Conservation (phyloP, 2,888 invertebrate species). For the Eutolmus rufibarbis region DNA sequence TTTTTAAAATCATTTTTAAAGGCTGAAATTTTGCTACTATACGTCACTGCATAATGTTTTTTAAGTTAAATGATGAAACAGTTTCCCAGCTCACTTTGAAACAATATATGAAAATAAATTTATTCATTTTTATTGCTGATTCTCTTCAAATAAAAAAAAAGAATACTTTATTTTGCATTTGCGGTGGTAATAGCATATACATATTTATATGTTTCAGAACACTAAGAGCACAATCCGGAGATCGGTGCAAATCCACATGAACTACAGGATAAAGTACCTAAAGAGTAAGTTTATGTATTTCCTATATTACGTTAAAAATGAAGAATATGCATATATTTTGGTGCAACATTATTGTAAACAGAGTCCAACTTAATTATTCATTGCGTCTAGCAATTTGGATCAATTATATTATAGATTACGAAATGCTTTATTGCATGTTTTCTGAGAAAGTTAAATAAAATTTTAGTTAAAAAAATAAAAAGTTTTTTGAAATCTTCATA, state of each 20-base stretch:
- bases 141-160: not conserved
- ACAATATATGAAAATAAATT: constrained; percentile 52
- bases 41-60: not conserved
- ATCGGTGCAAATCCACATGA: not conserved
- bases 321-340: no score
- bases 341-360: no score
- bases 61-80: not conserved
- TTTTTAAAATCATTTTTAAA: not conserved
- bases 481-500: no score
- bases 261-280: not conserved
- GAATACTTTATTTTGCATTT: not conserved
- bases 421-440: no score
- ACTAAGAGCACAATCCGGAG: not conserved
- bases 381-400: no score
- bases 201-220: not conserved
- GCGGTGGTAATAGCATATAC: not conserved
- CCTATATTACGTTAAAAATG: no score
- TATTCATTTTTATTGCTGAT: constrained; percentile 45
- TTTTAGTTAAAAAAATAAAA: no score
- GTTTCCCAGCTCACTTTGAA: constrained; percentile 56
- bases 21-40: not conserved
- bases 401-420: no score
- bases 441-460: no score
- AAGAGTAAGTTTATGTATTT: not conserved
- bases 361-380: no score